Conservation (phyloP, 2,888 invertebrate genomes). For the Eutolmus rufibarbis region DNA sequence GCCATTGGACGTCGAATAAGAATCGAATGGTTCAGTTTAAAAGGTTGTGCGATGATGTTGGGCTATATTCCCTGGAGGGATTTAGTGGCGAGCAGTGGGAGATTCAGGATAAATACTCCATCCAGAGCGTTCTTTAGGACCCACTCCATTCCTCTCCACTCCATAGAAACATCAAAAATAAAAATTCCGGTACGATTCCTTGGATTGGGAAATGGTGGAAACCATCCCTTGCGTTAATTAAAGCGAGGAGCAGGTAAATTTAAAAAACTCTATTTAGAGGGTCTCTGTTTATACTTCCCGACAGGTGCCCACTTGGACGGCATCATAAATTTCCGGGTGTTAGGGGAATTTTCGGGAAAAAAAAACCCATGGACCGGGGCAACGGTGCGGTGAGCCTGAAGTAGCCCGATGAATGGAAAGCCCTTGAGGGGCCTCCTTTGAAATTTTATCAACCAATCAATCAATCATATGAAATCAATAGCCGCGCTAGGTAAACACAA, state of each 20-base stretch:
- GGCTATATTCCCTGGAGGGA: neutral
- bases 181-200: neutral
- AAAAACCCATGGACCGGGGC: neutral
- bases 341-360: neutral
- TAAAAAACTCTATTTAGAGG: neutral
- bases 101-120: neutral
- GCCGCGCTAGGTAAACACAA: slow-evolving; percentile 43
- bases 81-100: neutral
- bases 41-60: neutral
- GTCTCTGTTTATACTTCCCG: neutral
- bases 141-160: neutral
- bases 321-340: neutral
- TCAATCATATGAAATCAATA: slow-evolving; percentile 45
- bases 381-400: neutral
- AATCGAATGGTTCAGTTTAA: neutral
- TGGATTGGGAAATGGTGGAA: neutral
- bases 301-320: neutral
- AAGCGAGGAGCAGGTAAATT: neutral
- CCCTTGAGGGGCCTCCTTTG: neutral
- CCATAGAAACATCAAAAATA: neutral
- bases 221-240: neutral
- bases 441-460: slow-evolving; percentile 38
- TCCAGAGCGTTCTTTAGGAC: neutral
- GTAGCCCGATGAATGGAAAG: neutral
- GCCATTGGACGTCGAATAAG: neutral